Conservation (phyloP, 2,113 vertebrate species). For the Pedionomus torquatus region DNA sequence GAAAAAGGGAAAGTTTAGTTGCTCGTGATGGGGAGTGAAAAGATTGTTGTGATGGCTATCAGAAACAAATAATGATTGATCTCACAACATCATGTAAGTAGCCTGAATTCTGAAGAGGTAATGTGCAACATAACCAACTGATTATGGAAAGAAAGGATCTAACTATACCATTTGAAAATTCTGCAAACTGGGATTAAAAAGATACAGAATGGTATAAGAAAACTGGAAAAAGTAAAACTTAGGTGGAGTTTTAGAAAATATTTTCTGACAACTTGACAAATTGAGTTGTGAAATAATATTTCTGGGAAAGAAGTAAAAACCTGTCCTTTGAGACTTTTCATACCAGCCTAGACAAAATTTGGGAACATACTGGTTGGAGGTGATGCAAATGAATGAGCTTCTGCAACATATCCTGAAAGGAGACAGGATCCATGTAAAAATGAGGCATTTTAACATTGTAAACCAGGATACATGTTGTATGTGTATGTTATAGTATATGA, state of each 20-base stretch:
- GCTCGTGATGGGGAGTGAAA: not conserved
- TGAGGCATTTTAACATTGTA: not conserved
- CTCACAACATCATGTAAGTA: not conserved
- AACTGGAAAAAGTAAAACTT: not conserved
- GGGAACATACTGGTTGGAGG: not conserved
- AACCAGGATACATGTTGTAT: not conserved
- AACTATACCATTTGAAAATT: not conserved
- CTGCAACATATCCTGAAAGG: not conserved
- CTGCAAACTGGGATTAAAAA: not conserved
- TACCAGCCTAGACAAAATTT: not conserved
- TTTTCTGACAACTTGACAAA: not conserved
- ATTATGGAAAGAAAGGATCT: not conserved
- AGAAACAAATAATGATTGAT: not conserved
- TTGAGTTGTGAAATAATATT: not conserved
- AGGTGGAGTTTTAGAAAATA: not conserved
- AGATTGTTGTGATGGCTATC: not conserved
- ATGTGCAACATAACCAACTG: not conserved
- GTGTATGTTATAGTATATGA: rapidly evolving
- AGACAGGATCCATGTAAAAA: not conserved
- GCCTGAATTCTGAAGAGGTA: not conserved
- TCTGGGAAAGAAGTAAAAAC: not conserved
- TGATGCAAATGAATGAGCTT: not conserved
- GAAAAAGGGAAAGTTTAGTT: not conserved
- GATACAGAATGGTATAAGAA: not conserved
- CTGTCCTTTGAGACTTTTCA: not conserved